These are phyloP conservation scores for Alectoris magna DNA, from an alignment of 2,797 vertebrate species.

Conservation along the genomic window DNA sequence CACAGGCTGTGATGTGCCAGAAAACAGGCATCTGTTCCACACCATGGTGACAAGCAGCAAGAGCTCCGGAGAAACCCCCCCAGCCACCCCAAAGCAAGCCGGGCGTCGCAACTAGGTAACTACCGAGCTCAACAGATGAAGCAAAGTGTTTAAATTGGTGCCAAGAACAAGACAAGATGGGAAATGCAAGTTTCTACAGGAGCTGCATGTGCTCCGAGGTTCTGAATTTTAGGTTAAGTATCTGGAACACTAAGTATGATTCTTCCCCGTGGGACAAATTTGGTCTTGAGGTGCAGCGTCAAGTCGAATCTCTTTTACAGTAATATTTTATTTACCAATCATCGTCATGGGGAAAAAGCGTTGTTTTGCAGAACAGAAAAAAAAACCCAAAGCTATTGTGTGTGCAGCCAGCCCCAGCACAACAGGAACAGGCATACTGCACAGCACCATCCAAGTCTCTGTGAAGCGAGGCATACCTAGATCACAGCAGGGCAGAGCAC, in stretches of 20 bases:
- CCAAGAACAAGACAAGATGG: not conserved
- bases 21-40: not conserved
- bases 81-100: not conserved
- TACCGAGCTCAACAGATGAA: not conserved
- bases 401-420: not conserved
- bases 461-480: not conserved
- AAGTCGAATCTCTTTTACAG: accelerated
- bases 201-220: not conserved
- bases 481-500: not conserved
- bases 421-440: not conserved
- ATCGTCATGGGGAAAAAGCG: not conserved
- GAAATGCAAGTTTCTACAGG: constrained; percentile 32
- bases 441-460: not conserved
- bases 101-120: not conserved
- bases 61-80: not conserved
- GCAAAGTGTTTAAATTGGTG: not conserved
- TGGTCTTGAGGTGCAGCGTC: accelerated
- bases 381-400: accelerated
- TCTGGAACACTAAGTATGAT: not conserved
- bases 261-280: not conserved
- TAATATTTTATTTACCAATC: not conserved
- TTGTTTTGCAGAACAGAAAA: not conserved
- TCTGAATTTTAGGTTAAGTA: not conserved
- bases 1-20: not conserved
- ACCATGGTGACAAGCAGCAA: not conserved